Conservation (phyloP, 1,140 invertebrate species). For the Kradibia gibbosae region DNA sequence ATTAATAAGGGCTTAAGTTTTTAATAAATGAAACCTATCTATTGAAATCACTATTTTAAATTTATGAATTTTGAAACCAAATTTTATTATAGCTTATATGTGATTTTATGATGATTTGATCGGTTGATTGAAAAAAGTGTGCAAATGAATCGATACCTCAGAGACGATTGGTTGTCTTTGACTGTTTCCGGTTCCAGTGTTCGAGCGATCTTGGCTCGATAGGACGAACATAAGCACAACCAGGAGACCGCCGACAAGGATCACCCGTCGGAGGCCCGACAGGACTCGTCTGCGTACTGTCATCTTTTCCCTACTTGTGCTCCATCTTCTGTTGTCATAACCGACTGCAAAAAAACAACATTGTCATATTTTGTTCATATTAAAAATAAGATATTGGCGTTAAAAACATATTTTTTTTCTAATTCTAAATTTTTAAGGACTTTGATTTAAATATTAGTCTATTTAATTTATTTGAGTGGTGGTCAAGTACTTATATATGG, state of each 20-base stretch:
- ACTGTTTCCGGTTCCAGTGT: conserved; percentile 56
- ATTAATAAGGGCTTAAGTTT: too few species aligned
- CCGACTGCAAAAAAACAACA: conserved; percentile 61
- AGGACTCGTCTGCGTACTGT: conserved; percentile 68
- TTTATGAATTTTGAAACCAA: too few species aligned
- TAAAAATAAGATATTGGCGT: background rate
- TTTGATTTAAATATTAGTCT: background rate
- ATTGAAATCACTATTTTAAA: too few species aligned
- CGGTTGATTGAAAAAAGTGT: too few species aligned
- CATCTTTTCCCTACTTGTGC: conserved; percentile 68
- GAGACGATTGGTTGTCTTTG: background rate
- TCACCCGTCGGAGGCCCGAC: conserved; percentile 64
- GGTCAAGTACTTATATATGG: conserved; percentile 6
- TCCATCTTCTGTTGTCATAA: conserved; percentile 68
- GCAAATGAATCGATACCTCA: conserved; percentile 25
- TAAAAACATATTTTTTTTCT: background rate
- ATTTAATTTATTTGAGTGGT: background rate
- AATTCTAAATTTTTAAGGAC: background rate
- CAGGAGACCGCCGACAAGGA: conserved; percentile 64
- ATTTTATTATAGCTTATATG: too few species aligned
- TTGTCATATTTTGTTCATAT: background rate
- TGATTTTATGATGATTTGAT: too few species aligned
- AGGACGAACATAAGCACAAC: conserved; percentile 66
- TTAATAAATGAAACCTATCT: too few species aligned
- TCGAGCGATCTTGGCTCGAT: conserved; percentile 65